A percentile compares a stretch with the other conserved stretches of the same genome.
Evolutionary conservation across 2,888 invertebrate species (phyloP).

Genomic region (Ophion obscuratus): DNA sequence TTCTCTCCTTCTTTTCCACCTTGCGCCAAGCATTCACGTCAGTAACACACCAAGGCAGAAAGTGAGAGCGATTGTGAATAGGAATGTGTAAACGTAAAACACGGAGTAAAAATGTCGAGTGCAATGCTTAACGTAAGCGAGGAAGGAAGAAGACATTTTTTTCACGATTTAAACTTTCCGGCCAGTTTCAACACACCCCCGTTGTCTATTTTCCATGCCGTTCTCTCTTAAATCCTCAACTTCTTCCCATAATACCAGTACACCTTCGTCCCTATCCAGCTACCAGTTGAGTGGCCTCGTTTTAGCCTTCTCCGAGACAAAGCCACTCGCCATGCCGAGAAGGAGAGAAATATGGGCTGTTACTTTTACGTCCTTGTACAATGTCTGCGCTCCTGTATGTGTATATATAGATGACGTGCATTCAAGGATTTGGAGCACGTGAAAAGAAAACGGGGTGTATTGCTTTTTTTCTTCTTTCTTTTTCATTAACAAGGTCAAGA

Average conservation of each 20-base stretch:
- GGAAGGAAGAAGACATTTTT: neutral
- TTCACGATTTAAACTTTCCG: slow-evolving; percentile 33
- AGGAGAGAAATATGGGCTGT: slow-evolving; percentile 42
- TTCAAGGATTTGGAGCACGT: slow-evolving; percentile 14
- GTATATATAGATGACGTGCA: slow-evolving; percentile 8
- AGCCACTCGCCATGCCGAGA: slow-evolving; percentile 23
- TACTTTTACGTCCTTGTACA: slow-evolving; percentile 42
- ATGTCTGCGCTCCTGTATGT: neutral
- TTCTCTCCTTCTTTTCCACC: slow-evolving; percentile 11
- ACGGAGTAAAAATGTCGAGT: slow-evolving; percentile 35
- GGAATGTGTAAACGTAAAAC: neutral
- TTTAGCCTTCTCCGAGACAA: slow-evolving; percentile 50
- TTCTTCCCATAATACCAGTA: slow-evolving; percentile 2
- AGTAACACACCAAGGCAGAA: neutral
- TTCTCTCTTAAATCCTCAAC: neutral
- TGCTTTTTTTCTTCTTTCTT: slow-evolving; percentile 5
- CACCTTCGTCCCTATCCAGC: slow-evolving; percentile 1
- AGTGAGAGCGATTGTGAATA: neutral
- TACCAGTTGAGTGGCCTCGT: slow-evolving; percentile 56
- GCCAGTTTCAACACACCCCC: slow-evolving; percentile 49
- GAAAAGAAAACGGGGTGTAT: slow-evolving; percentile 30
- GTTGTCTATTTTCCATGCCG: slow-evolving; percentile 16
- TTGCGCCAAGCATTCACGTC: neutral
- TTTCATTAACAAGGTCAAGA: slow-evolving; percentile 47
- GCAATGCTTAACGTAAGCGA: slow-evolving; percentile 41